Evolutionary conservation across 2,113 vertebrate species (phyloP).

Genomic region (Epinephelus cyanopodus): DNA sequence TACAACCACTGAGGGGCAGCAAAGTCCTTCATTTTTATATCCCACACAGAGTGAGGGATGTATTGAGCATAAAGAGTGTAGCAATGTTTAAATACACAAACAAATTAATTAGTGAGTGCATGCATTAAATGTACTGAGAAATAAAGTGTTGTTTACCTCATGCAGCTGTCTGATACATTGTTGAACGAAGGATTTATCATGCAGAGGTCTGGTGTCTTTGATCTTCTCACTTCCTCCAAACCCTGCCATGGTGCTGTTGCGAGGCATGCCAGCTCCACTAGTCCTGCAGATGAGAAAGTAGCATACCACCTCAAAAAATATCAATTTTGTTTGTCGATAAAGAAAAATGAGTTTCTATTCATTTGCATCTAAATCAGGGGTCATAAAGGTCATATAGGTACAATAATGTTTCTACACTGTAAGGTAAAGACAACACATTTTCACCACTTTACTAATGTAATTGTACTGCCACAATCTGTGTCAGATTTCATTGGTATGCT

Average conservation of each 20-base stretch:
- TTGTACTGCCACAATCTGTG: not conserved
- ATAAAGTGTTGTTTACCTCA: conserved; percentile 88
- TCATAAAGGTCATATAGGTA: too few relatives aligned
- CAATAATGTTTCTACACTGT: too few relatives aligned
- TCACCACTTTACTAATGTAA: not conserved
- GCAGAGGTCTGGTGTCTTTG: conserved; percentile 93
- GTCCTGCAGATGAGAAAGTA: conserved; percentile 73
- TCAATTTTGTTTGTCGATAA: not conserved
- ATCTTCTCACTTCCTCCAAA: conserved; percentile 94
- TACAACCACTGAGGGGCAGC: not conserved
- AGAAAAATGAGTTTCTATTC: not conserved
- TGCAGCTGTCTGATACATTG: conserved; percentile 94
- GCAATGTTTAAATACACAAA: not conserved
- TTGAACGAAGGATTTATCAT: conserved; percentile 95
- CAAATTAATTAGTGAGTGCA: not conserved
- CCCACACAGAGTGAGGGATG: not conserved
- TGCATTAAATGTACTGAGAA: not conserved
- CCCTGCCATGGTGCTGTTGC: conserved; percentile 88
- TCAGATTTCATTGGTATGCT: not conserved
- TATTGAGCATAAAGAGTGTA: not conserved
- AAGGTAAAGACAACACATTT: not conserved
- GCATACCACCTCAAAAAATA: not conserved
- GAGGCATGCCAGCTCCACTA: conserved; percentile 85
- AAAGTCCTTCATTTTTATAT: not conserved
- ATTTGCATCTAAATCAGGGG: not conserved